phyloP scores from a whole-genome alignment of 1,140 invertebrate species.

The Zaprionus vittiger region DNA sequence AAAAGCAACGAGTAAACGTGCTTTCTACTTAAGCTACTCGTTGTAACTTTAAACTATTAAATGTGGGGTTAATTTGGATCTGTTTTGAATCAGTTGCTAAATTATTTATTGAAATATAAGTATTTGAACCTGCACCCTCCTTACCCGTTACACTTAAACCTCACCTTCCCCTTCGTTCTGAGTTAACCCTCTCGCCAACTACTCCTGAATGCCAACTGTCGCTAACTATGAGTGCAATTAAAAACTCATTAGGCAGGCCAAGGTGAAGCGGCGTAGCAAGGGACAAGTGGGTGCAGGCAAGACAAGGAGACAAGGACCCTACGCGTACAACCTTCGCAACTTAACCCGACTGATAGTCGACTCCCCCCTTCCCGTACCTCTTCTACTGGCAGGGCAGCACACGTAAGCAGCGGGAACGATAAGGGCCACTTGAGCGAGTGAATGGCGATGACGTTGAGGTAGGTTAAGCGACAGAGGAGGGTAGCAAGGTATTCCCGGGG shows the following conservation, averaged over 20 bases:
- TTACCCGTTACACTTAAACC: background rate
- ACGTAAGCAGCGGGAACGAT: constrained; percentile 17
- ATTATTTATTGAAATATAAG: background rate
- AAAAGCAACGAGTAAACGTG: background rate
- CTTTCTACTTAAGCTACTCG: background rate
- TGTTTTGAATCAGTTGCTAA: background rate
- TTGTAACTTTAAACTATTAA: background rate
- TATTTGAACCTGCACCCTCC: background rate
- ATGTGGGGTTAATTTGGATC: background rate
- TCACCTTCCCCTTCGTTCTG: background rate
- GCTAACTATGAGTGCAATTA: constrained; percentile 28
- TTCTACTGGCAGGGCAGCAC: background rate
- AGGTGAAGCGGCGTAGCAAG: background rate
- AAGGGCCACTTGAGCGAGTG: constrained; percentile 31
- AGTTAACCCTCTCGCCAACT: background rate
- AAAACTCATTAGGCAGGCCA: constrained; percentile 27
- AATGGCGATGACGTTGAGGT: background rate
- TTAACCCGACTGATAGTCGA: background rate
- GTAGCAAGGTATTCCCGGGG: background rate
- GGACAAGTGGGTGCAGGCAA: background rate
- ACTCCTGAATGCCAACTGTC: background rate
- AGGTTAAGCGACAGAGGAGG: background rate
- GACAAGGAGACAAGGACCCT: constrained; percentile 14
- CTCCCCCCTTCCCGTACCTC: too few relatives aligned
- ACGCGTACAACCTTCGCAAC: background rate